A percentile compares a stretch with the other conserved stretches of the same genome.
Conservation (phyloP, 2,797 vertebrate species). For the Ctenopoma multispine region DNA sequence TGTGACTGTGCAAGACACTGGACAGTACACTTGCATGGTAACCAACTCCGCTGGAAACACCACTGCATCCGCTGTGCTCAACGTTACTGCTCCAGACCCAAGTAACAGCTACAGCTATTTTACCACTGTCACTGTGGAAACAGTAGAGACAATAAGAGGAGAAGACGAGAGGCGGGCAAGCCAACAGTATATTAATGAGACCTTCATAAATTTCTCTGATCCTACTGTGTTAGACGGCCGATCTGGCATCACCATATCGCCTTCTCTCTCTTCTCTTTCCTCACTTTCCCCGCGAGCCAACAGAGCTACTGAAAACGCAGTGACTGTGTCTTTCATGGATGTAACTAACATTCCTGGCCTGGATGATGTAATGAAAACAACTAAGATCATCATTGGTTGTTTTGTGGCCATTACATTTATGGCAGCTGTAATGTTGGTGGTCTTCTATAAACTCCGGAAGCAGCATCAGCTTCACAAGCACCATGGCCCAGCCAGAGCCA, state of each 20-base stretch:
- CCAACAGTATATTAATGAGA: conserved; percentile 88
- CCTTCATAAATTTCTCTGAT: conserved; percentile 82
- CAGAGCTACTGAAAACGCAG: conserved; percentile 80
- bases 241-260: conserved; percentile 79
- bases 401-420: conserved; percentile 97
- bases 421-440: conserved; percentile 96
- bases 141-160: conserved; percentile 84
- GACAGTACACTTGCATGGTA: conserved; percentile 98
- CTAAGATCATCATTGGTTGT: conserved; percentile 98
- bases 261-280: conserved; percentile 83
- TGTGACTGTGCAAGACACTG: conserved; percentile 97
- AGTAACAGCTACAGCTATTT: conserved; percentile 92
- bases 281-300: conserved; percentile 88
- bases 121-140: conserved; percentile 96
- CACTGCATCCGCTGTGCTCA: conserved; percentile 94
- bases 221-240: conserved; percentile 72
- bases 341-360: conserved; percentile 90
- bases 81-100: conserved; percentile 92
- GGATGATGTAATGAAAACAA: conserved; percentile 97
- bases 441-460: conserved; percentile 95
- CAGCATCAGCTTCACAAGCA: conserved; percentile 97
- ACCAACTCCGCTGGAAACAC: conserved; percentile 98
- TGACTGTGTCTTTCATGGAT: conserved; percentile 91
- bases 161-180: conserved; percentile 85
- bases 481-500: conserved; percentile 92